Conservation (phyloP, 2,888 invertebrate genomes). For the Rhaphigaster nebulosa region DNA sequence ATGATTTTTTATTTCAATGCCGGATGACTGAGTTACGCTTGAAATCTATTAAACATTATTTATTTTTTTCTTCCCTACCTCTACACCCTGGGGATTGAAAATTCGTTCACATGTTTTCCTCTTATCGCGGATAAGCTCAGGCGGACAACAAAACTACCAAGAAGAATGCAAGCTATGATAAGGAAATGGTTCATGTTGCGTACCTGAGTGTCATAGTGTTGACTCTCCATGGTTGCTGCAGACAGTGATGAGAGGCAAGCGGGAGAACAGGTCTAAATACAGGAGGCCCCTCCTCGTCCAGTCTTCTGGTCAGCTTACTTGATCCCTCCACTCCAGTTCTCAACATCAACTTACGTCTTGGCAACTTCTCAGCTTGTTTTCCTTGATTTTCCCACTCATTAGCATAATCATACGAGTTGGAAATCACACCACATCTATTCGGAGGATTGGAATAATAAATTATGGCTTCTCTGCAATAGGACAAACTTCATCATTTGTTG, state of each 20-base stretch:
- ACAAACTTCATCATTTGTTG: background rate
- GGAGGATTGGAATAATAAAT: background rate
- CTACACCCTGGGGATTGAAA: background rate
- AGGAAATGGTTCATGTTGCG: background rate
- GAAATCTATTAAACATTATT: too few relatives aligned
- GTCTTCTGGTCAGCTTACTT: background rate
- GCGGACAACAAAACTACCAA: background rate
- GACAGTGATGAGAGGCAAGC: background rate
- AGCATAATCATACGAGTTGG: background rate
- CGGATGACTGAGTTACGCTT: too few relatives aligned
- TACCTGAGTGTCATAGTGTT: constrained; percentile 29
- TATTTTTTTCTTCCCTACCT: background rate
- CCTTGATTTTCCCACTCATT: background rate
- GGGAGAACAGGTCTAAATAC: constrained; percentile 38
- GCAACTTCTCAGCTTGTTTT: constrained; percentile 9
- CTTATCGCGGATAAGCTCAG: background rate
- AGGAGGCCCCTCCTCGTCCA: constrained; percentile 34
- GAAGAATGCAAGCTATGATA: background rate
- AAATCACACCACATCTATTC: background rate
- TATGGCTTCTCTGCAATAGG: background rate
- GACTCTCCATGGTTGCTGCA: constrained; percentile 15
- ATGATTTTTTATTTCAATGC: too few relatives aligned
- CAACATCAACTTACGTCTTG: background rate
- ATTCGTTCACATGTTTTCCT: background rate
- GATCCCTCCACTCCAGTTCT: background rate